Base-by-base conservation (phyloP, 1,140 invertebrate genomes). In the Mya arenaria region DNA sequence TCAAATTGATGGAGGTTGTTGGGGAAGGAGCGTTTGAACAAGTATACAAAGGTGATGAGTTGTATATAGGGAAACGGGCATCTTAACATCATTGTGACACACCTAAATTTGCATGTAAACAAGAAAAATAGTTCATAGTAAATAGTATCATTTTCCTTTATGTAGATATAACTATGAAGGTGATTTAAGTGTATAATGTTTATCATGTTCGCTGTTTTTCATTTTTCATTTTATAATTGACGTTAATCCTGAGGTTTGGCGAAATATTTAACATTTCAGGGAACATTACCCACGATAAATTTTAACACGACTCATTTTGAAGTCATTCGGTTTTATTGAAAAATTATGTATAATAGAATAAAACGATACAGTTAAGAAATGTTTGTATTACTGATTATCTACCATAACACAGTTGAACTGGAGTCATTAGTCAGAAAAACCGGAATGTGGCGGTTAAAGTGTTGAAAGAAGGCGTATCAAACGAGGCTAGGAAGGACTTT, bases 21-120 rank as follows among this genome's bases (percentile, higher is more conserved):
- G 97, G 97, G 0, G 97, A 98, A 92, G 97, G 97, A 1, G 97
- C 96, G 88, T 98, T 97, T 89, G 97, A 97, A n/a, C 97, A 97
- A 93, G 97, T 98, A 41, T 97, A 95, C 88, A 97, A 96, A 96
- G 96, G 96, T 97, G 93, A 90, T n/a, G n/a, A n/a, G n/a, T n/a
- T n/a, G 87, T 65, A 17, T n/a, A 75, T 23, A n/a, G 36, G 25
- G n/a, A 6, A 52, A 10, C 13, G 6, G 25, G 25, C 13, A 55
- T 32, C 8, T 10, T 30, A 48, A 23, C 8, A 4, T 0, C 17
- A 25, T n/a, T 0, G 48, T 25, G 19, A 25, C 30, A 72, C 3
- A 4, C 15, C 4, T 3, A 17, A 10, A 1, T n/a, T 52, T 19
- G 23, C 1, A n/a, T 5, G 6, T 4, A 34, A 6, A n/a, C 32